phyloP scores from a whole-genome alignment of 2,797 vertebrate species.

The Pygocentrus nattereri region DNA sequence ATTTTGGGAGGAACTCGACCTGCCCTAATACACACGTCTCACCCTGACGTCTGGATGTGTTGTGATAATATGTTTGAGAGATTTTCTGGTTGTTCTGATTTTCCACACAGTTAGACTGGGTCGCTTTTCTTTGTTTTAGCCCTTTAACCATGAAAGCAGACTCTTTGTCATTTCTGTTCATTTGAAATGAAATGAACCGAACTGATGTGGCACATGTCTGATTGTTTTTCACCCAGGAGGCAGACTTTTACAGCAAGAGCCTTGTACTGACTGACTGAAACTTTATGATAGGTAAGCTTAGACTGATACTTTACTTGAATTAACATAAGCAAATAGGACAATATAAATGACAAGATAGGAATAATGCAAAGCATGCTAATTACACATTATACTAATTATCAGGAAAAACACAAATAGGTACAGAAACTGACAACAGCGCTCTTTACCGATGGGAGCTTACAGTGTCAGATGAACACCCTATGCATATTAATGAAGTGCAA shows the following conservation, averaged over 20 bases:
- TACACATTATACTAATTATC: constrained; percentile 51
- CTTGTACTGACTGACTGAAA: background rate
- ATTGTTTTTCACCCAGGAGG: background rate
- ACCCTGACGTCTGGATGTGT: constrained; percentile 17
- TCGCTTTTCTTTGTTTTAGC: background rate
- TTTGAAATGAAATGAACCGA: background rate
- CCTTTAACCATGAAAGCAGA: background rate
- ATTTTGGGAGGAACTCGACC: constrained; percentile 40
- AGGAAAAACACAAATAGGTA: constrained; percentile 40
- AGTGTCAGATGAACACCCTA: constrained; percentile 5
- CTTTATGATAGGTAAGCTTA: background rate
- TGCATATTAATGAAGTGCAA: constrained; percentile 48
- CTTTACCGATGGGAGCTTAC: background rate
- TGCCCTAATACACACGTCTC: constrained; percentile 15
- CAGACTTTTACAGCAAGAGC: background rate
- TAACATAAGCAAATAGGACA: constrained; percentile 6
- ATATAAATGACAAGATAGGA: constrained; percentile 26
- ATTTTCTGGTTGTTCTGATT: constrained; percentile 23
- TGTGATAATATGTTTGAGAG: constrained; percentile 39
- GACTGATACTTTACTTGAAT: constrained; percentile 5
- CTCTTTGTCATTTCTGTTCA: too few species aligned
- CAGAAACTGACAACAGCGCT: constrained; percentile 25
- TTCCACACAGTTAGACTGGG: background rate
- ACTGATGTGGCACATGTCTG: background rate
- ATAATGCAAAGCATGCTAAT: constrained; percentile 44